Base-by-base conservation (phyloP, 2,888 invertebrate genomes). In the Pachliopta kotzebuea region DNA sequence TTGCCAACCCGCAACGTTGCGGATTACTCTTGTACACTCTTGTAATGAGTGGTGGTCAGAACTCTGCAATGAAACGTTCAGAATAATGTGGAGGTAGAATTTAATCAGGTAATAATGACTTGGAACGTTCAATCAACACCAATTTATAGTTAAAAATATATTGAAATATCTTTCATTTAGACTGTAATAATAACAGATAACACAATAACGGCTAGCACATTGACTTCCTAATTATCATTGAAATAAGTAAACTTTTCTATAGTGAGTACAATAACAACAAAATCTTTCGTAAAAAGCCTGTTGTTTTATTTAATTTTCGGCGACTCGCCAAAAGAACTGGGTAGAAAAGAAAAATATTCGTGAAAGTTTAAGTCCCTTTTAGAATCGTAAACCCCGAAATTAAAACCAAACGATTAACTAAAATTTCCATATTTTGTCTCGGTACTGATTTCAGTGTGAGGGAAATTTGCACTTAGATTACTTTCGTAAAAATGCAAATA, bases 401-500 rank as follows among this genome's bases (percentile, higher is more conserved):
- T 59, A 55, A 37, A 60, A 64, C 55, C 55, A 49, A 63, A 60
- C 55, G 63, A 64, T 64, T 64, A 64, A 59, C 55, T 56, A 45
- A 56, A 64, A 60, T 64, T 60, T 56, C 24, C 60, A 64, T 64
- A 64, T 64, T 64, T 64, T 64, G 50, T 56, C 56, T 64, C 20
- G 56, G 42, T 49, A 60, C 60, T 56, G 60, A 64, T 64, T 64
- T 64, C 56, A 56, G 56, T 64, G 64, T 64, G 60, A 56, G 52
- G 60, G 56, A 54, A 64, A 64, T 64, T 64, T 64, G 64, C 60
- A 64, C 64, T 64, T 64, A 60, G 64, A 64, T 64, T 64, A 60
- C 56, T 64, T 64, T 64, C 52, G 60, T 64, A 60, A 60, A 64
- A 64, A 64, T 64, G 60, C 60, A 60, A 64, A 64, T 60, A 55